These are phyloP conservation scores for Crioceris asparagi DNA, from an alignment of 2,888 invertebrate genomes.

Conservation along the genomic window DNA sequence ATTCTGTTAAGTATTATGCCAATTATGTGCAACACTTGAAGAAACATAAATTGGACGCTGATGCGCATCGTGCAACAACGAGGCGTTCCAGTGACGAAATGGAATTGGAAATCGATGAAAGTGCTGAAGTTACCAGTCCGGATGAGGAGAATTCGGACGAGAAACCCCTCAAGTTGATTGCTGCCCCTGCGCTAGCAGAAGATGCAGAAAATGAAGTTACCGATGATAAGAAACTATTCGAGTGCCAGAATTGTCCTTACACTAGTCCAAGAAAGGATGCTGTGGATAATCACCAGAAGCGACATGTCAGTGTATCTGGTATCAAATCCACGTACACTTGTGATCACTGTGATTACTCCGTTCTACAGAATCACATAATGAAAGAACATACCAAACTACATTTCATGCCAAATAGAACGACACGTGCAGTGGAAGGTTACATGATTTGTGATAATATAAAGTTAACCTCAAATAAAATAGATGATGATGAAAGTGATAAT, in stretches of 20 bases:
- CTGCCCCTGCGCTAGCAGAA: conserved; percentile 53
- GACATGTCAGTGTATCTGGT: conserved; percentile 55
- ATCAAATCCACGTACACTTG: conserved; percentile 54
- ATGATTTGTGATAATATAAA: conserved; percentile 50
- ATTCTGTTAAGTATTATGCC: conserved; percentile 78
- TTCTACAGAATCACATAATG: conserved; percentile 60
- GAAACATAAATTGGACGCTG: conserved; percentile 64
- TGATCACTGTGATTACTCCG: conserved; percentile 73
- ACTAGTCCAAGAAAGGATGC: conserved; percentile 62
- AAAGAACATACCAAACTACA: conserved; percentile 73
- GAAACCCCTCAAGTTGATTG: conserved; percentile 42
- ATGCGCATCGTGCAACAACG: conserved; percentile 47
- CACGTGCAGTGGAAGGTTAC: conserved; percentile 47
- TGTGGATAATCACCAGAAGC: conserved; percentile 62
- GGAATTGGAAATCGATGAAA: conserved; percentile 28
- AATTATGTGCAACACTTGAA: conserved; percentile 73
- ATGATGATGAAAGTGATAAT: conserved; percentile 30
- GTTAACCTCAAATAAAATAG: conserved; percentile 43
- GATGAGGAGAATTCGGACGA: conserved; percentile 38
- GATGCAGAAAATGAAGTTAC: conserved; percentile 37
- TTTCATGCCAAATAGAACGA: conserved; percentile 49
- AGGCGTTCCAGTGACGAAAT: conserved; percentile 36
- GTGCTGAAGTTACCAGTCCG: conserved; percentile 21
- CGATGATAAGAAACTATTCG: conserved; percentile 52
- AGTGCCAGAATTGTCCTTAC: conserved; percentile 73